Percentiles rank a stretch among this genome's conserved stretches.
Conservation (phyloP, 2,888 invertebrate genomes). For the Harpalus rufipes region DNA sequence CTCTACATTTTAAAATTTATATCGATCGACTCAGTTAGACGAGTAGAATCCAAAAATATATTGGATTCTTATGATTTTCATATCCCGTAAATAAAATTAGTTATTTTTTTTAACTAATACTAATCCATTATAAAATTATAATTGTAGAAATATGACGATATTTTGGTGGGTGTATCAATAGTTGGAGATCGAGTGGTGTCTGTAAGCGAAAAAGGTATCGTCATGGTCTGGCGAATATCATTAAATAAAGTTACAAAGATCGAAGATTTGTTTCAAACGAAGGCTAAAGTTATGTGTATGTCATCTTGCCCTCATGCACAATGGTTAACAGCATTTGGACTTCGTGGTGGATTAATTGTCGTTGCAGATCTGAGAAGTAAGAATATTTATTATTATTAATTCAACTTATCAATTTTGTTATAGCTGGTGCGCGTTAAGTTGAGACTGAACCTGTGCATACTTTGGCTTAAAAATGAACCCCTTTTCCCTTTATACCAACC, state of each 20-base stretch:
- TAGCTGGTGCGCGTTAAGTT: no score
- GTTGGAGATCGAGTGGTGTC: conserved; percentile 77
- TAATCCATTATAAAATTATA: not conserved
- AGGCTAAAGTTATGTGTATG: conserved; percentile 79
- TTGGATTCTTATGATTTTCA: no score
- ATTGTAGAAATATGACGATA: conserved; percentile 71
- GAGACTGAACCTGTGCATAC: no score
- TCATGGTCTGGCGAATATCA: conserved; percentile 80
- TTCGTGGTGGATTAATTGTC: conserved; percentile 78
- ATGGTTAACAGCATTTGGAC: conserved; percentile 81
- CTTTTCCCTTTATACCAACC: no score
- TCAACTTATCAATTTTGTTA: not conserved
- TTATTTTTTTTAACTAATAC: not conserved
- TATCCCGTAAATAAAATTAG: no score
- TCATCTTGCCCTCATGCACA: conserved; percentile 80
- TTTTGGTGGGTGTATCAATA: conserved; percentile 78
- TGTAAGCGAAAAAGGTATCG: conserved; percentile 77
- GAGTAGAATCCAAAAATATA: no score
- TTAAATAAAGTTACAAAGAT: conserved; percentile 78
- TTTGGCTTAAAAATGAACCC: no score
- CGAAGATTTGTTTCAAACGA: conserved; percentile 74
- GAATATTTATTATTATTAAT: conserved; percentile 60
- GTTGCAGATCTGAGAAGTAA: conserved; percentile 78
- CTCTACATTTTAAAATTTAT: no score
- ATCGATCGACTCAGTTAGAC: no score